Evolutionary conservation across 2,113 vertebrate species (phyloP).

Genomic region (Dryoscopus gambensis): DNA sequence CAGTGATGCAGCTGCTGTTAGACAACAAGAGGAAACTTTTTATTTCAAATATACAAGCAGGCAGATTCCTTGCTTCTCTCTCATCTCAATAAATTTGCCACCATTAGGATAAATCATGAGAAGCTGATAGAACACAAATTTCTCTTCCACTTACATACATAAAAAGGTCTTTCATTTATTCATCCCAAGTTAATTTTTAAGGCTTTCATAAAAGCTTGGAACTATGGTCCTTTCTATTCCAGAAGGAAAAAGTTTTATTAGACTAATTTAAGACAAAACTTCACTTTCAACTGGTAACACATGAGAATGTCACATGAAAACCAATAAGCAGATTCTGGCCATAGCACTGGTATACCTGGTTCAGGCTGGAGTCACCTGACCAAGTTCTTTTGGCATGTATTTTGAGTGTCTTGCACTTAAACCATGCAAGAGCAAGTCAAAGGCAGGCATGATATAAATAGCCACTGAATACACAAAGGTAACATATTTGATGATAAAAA

Average conservation of each 20-base stretch:
- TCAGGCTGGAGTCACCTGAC: background rate
- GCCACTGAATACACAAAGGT: background rate
- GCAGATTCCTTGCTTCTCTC: background rate
- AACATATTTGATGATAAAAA: background rate
- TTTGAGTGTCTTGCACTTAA: background rate
- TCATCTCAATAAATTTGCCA: background rate
- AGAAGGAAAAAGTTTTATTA: background rate
- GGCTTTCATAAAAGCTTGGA: background rate
- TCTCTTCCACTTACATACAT: background rate
- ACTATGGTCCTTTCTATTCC: background rate
- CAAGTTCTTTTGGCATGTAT: background rate
- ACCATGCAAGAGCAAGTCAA: background rate
- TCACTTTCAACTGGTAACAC: background rate
- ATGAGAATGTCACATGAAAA: background rate
- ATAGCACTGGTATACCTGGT: background rate
- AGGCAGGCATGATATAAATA: background rate
- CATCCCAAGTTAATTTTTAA: background rate
- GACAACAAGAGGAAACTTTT: background rate
- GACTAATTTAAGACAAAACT: background rate
- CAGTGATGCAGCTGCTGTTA: background rate
- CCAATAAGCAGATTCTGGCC: background rate
- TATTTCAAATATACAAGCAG: background rate
- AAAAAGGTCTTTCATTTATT: background rate
- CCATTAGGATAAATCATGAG: background rate
- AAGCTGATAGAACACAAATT: background rate